A percentile compares a stretch with the other conserved stretches of the same genome.
phyloP scores from a whole-genome alignment of 2,113 vertebrate species.

The Rhynchopsitta pachyrhyncha region DNA sequence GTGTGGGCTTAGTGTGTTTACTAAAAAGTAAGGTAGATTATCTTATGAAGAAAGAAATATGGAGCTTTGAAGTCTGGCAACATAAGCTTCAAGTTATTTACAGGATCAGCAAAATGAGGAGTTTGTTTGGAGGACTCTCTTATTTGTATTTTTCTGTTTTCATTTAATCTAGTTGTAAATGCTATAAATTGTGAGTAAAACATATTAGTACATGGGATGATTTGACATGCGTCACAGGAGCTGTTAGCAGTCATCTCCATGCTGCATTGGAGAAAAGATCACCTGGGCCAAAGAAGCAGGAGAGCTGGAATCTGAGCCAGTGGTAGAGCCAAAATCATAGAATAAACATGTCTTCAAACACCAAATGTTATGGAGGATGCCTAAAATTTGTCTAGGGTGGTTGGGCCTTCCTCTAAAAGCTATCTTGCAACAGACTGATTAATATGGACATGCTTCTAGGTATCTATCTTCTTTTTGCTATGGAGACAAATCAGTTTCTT shows the following conservation, averaged over 20 bases:
- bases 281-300: neutral
- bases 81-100: neutral
- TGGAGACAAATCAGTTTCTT: constrained; percentile 5
- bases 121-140: neutral
- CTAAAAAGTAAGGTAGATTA: neutral
- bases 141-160: neutral
- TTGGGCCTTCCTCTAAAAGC: neutral
- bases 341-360: neutral
- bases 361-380: neutral
- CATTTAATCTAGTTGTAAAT: neutral
- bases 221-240: neutral
- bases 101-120: neutral
- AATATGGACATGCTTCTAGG: neutral
- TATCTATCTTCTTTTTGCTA: neutral
- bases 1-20: neutral
- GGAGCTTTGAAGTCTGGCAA: neutral
- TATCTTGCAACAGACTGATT: neutral
- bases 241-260: neutral
- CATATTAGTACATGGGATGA: neutral
- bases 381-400: neutral
- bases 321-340: neutral
- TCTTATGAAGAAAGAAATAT: neutral
- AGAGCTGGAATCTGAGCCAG: neutral
- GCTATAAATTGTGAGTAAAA: neutral
- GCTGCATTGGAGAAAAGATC: neutral